Evolutionary conservation across 2,113 vertebrate genomes (phyloP), one percentile per base, ranked within the genome.

Genomic region (Catagonus wagneri): DNA sequence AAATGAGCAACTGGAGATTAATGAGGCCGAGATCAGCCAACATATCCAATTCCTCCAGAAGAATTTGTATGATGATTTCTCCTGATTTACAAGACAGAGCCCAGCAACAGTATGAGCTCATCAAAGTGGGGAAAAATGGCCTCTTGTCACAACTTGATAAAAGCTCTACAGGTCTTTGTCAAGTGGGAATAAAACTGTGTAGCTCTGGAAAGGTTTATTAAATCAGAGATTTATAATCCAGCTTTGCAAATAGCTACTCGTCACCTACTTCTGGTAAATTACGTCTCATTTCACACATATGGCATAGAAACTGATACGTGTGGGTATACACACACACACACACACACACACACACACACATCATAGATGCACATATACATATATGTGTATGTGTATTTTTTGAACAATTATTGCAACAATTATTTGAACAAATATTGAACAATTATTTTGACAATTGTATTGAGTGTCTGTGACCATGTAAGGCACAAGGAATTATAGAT

Each of bases 1-100:
- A 96, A 95, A 94, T 78, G 89, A 96, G 79, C 78, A 94, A 93
- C 91, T 96, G 66, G 80, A 93, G 95, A 96, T 90, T 69, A 96
- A 93, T 78, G 91, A 34, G 54, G 60, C 86, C 87, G 27, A 96
- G 83, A 96, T 96, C 88, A 96, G 89, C 72, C 91, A 97, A 95
- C 86, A 84, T 54, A 92, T 32, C 39, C 65, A 89, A 54, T 96
- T 93, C 88, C 61, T 96, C 19, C 39, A 75, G 58, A 95, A 97
- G 78, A 92, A 92, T 92, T 27, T 89, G 54, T 95, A 56, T 76
- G 90, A 88, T 91, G 83, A 96, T 96, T 94, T 91, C 86, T 25
- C 27, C 83, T 95, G 96, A 96, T 91, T 97, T 96, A 96, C 88
- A 95, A 85, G 85, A 83, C 85, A 66, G 4, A 96, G 63, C 56